Conservation (phyloP, 2,113 vertebrate genomes). For the Junco hyemalis region DNA sequence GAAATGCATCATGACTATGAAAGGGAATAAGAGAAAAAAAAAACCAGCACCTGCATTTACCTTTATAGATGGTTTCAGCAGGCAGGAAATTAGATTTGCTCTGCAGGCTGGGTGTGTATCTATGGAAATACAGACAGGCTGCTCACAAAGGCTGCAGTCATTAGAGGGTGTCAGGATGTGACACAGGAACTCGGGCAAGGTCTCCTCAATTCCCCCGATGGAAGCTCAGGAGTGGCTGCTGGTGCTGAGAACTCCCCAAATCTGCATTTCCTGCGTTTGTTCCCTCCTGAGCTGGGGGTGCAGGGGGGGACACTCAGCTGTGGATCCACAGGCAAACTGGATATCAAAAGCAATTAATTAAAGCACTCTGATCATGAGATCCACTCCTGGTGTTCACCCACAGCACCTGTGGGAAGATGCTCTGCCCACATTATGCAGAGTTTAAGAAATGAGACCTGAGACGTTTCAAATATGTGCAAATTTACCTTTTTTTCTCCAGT, state of each 20-base stretch:
- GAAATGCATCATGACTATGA: slow-evolving; percentile 63
- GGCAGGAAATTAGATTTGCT: slow-evolving; percentile 60
- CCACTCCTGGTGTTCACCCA: neutral
- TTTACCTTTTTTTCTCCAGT: neutral
- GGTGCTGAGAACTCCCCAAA: neutral
- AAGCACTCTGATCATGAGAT: neutral
- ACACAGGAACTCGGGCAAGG: neutral
- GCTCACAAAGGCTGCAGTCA: neutral
- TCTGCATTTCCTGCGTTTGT: neutral
- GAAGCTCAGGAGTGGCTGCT: neutral
- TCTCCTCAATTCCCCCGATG: neutral
- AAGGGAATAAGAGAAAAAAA: neutral
- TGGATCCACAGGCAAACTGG: neutral
- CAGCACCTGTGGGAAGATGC: neutral
- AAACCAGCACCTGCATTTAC: neutral
- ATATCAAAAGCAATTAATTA: neutral
- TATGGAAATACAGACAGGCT: neutral
- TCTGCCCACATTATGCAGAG: neutral
- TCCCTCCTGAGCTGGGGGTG: neutral
- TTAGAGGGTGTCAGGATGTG: neutral
- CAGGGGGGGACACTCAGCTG: neutral
- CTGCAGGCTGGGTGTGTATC: neutral
- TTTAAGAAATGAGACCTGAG: neutral
- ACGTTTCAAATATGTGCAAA: neutral
- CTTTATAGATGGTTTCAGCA: slow-evolving; percentile 18